Conservation (phyloP, 2,797 vertebrate species). For the Sciurus carolinensis region DNA sequence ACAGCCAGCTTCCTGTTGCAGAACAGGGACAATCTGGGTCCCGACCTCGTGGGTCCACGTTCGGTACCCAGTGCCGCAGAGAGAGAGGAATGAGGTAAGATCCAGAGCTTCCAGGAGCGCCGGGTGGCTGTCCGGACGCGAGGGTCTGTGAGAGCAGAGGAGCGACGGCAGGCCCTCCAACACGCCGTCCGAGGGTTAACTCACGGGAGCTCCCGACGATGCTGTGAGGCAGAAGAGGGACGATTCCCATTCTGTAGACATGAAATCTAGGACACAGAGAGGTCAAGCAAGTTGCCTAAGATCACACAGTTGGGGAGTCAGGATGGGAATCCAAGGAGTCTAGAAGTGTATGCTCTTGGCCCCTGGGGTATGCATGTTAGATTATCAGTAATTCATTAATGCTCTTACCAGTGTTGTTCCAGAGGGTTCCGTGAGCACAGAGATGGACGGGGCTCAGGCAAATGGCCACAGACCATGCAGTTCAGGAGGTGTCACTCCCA, state of each 20-base stretch:
- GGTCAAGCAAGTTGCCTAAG: background rate
- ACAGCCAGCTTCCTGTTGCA: background rate
- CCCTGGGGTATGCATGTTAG: background rate
- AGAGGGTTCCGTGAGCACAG: background rate
- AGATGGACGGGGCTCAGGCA: background rate
- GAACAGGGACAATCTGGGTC: rapidly evolving
- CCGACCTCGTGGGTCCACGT: rapidly evolving
- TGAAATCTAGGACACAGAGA: background rate
- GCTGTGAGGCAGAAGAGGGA: background rate
- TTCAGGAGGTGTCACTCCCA: background rate
- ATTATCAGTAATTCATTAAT: background rate
- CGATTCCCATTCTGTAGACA: background rate
- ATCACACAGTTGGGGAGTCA: background rate
- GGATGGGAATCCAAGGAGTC: background rate
- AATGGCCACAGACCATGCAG: rapidly evolving
- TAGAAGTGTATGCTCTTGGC: background rate
- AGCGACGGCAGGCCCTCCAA: rapidly evolving
- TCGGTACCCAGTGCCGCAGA: background rate
- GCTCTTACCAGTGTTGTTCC: background rate
- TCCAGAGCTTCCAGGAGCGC: background rate
- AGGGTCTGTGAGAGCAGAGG: background rate
- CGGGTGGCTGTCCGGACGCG: rapidly evolving
- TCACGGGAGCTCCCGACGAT: background rate
- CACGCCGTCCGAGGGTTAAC: rapidly evolving
- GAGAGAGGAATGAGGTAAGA: background rate